These are phyloP conservation scores for Gymnothorax reevesii DNA, from an alignment of 2,797 vertebrate genomes.

Conservation along the genomic window DNA sequence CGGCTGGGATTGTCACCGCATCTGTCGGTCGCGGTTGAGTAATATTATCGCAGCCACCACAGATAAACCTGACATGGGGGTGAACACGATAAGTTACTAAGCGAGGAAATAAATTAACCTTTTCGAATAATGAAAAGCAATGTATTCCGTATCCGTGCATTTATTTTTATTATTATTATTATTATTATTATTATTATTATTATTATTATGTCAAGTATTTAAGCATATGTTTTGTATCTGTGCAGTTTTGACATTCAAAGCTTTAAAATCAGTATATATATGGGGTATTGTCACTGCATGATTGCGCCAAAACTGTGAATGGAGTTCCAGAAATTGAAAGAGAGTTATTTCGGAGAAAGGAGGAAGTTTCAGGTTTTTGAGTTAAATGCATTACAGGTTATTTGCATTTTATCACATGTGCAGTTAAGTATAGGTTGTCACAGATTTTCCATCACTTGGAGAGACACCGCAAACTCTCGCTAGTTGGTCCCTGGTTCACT, in stretches of 20 bases:
- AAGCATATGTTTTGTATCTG: too few species aligned
- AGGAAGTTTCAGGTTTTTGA: too few species aligned
- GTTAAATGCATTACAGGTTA: not conserved
- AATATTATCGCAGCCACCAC: constrained; percentile 17
- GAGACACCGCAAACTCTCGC: not conserved
- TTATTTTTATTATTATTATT: not conserved
- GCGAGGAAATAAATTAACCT: not conserved
- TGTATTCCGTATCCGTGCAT: not conserved
- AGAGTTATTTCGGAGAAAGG: too few species aligned
- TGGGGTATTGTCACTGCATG: too few species aligned
- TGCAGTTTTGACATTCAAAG: too few species aligned
- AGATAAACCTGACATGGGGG: not conserved
- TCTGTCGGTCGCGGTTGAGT: constrained; percentile 11
- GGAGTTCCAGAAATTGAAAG: too few species aligned
- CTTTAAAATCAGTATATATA: too few species aligned
- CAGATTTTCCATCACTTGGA: not conserved
- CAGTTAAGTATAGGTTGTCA: not conserved
- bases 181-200: too few species aligned
- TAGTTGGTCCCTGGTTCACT: not conserved
- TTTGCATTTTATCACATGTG: not conserved
- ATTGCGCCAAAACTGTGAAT: too few species aligned
- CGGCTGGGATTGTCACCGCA: constrained; percentile 1
- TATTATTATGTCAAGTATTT: too few species aligned
- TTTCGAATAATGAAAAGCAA: too few species aligned
- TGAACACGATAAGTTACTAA: not conserved